These are phyloP conservation scores for Agrotis puta DNA, from an alignment of 2,888 invertebrate species.

Conservation along the genomic window DNA sequence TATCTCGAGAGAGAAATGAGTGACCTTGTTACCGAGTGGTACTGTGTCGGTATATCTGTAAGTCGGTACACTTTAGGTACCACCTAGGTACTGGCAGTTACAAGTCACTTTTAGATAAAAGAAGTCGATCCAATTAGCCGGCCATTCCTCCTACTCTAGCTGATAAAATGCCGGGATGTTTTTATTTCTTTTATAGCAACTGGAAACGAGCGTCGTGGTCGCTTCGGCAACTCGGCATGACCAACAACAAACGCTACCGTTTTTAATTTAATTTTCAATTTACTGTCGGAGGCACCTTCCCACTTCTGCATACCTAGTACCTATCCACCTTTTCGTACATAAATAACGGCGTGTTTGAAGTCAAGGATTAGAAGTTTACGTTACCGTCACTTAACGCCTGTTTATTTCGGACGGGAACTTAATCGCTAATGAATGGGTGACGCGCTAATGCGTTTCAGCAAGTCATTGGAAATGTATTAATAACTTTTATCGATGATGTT, in stretches of 20 bases:
- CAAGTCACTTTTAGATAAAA: slow-evolving; percentile 61
- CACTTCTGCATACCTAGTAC: slow-evolving; percentile 59
- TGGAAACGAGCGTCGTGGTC: slow-evolving; percentile 58
- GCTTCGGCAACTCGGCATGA: slow-evolving; percentile 65
- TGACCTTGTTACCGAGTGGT: slow-evolving; percentile 43
- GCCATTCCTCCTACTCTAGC: slow-evolving; percentile 64
- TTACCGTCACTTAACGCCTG: slow-evolving; percentile 52
- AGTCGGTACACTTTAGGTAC: background rate
- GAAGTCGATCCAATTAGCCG: slow-evolving; percentile 70
- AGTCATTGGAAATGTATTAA: slow-evolving; percentile 67
- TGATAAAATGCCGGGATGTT: slow-evolving; percentile 72
- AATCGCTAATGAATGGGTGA: slow-evolving; percentile 41
- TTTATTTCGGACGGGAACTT: slow-evolving; percentile 51
- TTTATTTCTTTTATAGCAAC: slow-evolving; percentile 71
- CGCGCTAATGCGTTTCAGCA: slow-evolving; percentile 51
- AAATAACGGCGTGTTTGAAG: slow-evolving; percentile 66
- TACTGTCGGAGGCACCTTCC: slow-evolving; percentile 60
- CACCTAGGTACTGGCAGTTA: slow-evolving; percentile 32
- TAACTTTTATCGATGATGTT: slow-evolving; percentile 60
- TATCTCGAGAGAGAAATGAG: slow-evolving; percentile 57
- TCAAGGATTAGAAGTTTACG: slow-evolving; percentile 63
- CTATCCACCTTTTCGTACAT: slow-evolving; percentile 58
- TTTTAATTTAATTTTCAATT: slow-evolving; percentile 79
- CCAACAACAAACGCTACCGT: slow-evolving; percentile 68
- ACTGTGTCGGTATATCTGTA: slow-evolving; percentile 23